Conservation (phyloP, 2,113 vertebrate species). For the Lasiurus borealis region DNA sequence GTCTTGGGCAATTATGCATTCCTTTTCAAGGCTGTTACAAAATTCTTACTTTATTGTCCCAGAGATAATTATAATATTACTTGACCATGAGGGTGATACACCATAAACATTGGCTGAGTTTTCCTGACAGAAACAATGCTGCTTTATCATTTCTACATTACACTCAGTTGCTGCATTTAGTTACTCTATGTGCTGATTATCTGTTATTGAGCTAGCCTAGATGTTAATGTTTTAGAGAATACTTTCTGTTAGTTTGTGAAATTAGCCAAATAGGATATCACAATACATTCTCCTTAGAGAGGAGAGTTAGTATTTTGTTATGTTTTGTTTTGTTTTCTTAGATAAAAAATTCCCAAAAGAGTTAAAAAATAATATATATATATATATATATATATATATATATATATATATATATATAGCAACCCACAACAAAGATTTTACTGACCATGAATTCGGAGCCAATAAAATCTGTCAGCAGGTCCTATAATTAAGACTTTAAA, state of each 20-base stretch:
- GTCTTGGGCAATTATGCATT: conserved; percentile 72
- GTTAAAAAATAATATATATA: neutral
- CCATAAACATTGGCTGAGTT: conserved; percentile 70
- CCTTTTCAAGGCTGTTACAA: conserved; percentile 72
- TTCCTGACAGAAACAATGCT: conserved; percentile 68
- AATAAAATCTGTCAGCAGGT: neutral
- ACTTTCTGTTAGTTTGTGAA: neutral
- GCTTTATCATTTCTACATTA: conserved; percentile 65
- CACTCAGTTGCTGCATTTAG: rapidly evolving
- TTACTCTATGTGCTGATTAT: conserved; percentile 29
- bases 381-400: neutral
- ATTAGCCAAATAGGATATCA: neutral
- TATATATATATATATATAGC: too few relatives aligned
- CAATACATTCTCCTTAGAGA: neutral
- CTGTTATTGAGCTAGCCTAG: neutral
- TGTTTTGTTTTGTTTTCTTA: neutral
- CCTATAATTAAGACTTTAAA: conserved; percentile 45
- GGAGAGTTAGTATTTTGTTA: neutral
- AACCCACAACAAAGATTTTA: neutral
- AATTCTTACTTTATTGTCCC: conserved; percentile 75
- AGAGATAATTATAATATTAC: conserved; percentile 5
- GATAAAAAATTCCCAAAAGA: neutral
- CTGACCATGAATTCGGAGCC: neutral
- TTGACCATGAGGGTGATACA: conserved; percentile 53
- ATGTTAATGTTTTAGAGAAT: conserved; percentile 41